Evolutionary conservation across 2,888 invertebrate genomes (phyloP).

Genomic region (Pachycephus smyrnensis): DNA sequence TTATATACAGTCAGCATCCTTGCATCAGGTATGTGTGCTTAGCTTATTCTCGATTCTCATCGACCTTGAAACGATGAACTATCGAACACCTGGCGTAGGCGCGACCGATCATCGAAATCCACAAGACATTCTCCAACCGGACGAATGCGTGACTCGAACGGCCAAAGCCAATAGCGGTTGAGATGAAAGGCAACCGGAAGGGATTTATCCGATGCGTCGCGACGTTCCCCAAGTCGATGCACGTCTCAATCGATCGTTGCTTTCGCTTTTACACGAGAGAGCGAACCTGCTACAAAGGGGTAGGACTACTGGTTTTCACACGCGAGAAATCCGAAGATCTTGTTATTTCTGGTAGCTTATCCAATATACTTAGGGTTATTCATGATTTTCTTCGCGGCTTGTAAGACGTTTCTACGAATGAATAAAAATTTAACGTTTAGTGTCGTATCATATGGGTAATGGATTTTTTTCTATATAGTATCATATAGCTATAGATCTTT

Average conservation of each 20-base stretch:
- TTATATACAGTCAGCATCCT: not conserved
- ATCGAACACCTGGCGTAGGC: not conserved
- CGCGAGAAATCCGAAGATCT: slow-evolving; percentile 8
- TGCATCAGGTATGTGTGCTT: not conserved
- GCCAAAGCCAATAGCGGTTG: slow-evolving; percentile 24
- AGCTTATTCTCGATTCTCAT: not conserved
- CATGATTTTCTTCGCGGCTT: slow-evolving; percentile 1
- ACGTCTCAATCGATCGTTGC: slow-evolving; percentile 35
- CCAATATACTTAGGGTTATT: slow-evolving; percentile 4
- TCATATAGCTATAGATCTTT: not conserved
- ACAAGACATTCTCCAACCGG: slow-evolving; percentile 29
- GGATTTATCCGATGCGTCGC: slow-evolving; percentile 33
- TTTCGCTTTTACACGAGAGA: slow-evolving; percentile 15
- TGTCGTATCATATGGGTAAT: not conserved
- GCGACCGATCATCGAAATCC: not conserved
- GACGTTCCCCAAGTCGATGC: slow-evolving; percentile 36
- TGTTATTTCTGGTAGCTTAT: slow-evolving; percentile 13
- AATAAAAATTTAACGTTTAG: slow-evolving; percentile 23
- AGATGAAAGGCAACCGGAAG: slow-evolving; percentile 39
- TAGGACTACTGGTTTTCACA: not conserved
- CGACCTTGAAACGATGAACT: not conserved
- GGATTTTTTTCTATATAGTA: not conserved
- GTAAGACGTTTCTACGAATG: slow-evolving; percentile 2
- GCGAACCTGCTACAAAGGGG: not conserved
- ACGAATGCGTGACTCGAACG: slow-evolving; percentile 31